These are phyloP conservation scores for Propithecus perrieri DNA, from an alignment of 2,797 vertebrate genomes.

Conservation along the genomic window DNA sequence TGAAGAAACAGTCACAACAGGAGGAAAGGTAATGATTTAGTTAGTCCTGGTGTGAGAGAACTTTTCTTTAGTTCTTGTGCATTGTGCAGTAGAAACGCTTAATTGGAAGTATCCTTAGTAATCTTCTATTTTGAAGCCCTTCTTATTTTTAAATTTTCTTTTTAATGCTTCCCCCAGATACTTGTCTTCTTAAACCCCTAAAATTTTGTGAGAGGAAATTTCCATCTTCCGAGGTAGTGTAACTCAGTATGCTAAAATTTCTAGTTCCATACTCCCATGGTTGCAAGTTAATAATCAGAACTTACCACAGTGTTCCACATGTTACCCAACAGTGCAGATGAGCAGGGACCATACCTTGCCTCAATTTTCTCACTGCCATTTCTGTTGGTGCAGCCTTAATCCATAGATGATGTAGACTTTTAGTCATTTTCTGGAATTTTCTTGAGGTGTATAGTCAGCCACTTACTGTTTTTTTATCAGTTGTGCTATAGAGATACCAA, in stretches of 20 bases:
- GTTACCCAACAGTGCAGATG: not conserved
- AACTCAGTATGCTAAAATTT: not conserved
- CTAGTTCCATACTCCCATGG: not conserved
- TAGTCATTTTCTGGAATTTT: not conserved
- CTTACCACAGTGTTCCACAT: not conserved
- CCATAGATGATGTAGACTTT: not conserved
- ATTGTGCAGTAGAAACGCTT: not conserved
- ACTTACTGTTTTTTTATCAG: not conserved
- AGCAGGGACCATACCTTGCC: not conserved
- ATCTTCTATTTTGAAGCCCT: not conserved
- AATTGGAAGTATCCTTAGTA: not conserved
- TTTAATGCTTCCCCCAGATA: not conserved
- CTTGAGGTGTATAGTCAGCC: not conserved
- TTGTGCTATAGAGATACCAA: not conserved
- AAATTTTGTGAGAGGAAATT: not conserved
- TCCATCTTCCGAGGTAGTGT: not conserved
- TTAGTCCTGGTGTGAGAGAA: not conserved
- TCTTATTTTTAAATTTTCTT: not conserved
- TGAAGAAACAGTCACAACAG: constrained; percentile 93
- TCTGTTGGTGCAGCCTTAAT: not conserved
- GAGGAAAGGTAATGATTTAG: constrained; percentile 92
- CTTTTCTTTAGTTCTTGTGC: not conserved
- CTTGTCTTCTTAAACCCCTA: not conserved
- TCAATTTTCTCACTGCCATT: not conserved
- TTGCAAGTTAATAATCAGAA: not conserved